A percentile compares a stretch with the other conserved stretches of the same genome.
phyloP scores from a whole-genome alignment of 2,797 vertebrate genomes.

The Sandelia bainsii region DNA sequence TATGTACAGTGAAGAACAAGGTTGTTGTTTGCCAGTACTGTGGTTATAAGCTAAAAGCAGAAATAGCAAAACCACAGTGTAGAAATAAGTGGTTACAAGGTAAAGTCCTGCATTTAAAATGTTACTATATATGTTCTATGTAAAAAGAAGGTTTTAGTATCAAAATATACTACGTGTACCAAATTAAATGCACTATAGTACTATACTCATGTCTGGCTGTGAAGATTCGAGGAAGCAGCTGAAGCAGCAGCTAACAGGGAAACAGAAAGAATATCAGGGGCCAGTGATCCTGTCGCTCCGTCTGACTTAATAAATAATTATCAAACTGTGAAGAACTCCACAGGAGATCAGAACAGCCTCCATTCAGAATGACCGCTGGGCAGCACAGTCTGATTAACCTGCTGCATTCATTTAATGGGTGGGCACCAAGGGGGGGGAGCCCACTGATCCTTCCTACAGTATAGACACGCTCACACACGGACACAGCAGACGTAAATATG shows the following conservation, averaged over 20 bases:
- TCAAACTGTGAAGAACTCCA: conserved; percentile 5
- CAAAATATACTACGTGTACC: too few species aligned
- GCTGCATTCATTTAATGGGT: conserved; percentile 5
- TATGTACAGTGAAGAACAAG: too few species aligned
- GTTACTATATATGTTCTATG: too few species aligned
- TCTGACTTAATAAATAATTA: neutral
- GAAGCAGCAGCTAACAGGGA: conserved; percentile 8
- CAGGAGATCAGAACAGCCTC: conserved; percentile 14
- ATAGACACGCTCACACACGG: neutral
- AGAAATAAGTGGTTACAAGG: too few species aligned
- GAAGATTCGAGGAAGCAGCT: neutral
- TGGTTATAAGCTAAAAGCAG: too few species aligned
- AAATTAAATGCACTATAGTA: too few species aligned
- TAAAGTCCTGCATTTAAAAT: too few species aligned
- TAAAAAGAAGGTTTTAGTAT: too few species aligned
- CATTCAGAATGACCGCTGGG: too few species aligned
- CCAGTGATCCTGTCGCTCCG: conserved; percentile 27
- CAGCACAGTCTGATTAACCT: conserved; percentile 30
- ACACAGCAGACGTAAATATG: conserved; percentile 40
- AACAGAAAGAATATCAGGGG: conserved; percentile 11
- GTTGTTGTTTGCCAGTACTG: too few species aligned
- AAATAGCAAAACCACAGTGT: too few species aligned
- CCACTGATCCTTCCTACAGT: conserved; percentile 4
- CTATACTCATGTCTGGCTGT: too few species aligned
- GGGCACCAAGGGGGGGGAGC: neutral